Evolutionary conservation across 2,888 invertebrate genomes (phyloP).

Genomic region (Charanyca ferruginea): DNA sequence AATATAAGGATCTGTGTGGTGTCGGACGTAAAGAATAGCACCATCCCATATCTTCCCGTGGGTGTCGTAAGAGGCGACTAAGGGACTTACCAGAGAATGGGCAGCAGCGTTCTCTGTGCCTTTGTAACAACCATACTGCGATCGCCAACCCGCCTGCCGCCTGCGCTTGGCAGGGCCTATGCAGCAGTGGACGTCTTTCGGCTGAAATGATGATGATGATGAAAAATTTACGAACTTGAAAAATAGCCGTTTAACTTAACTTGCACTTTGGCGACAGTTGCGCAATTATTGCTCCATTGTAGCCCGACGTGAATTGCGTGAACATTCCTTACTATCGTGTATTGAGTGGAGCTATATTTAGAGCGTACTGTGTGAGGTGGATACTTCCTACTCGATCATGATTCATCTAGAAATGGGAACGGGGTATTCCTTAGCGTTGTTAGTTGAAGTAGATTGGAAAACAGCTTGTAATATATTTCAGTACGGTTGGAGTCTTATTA

Average conservation of each 20-base stretch:
- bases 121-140: no score
- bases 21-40: no score
- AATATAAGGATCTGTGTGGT: no score
- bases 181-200: no score
- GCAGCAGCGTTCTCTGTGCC: no score
- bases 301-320: slow-evolving; percentile 4
- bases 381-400: slow-evolving; percentile 45
- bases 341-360: slow-evolving; percentile 47
- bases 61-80: no score
- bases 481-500: not conserved
- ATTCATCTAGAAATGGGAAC: slow-evolving; percentile 40
- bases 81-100: no score
- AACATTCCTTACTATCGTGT: slow-evolving; percentile 27
- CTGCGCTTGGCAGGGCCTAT: no score
- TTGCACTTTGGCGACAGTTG: slow-evolving; percentile 50
- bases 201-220: no score
- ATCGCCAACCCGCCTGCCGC: no score
- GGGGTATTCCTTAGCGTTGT: slow-evolving; percentile 3
- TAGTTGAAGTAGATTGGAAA: slow-evolving; percentile 1
- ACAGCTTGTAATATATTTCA: not conserved
- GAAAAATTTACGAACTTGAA: no score
- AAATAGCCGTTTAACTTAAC: slow-evolving; percentile 30
- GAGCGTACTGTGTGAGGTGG: slow-evolving; percentile 26
- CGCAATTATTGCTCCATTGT: slow-evolving; percentile 48
- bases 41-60: no score